Base-by-base conservation (phyloP, 2,797 vertebrate species). In the Chromis chromis region DNA sequence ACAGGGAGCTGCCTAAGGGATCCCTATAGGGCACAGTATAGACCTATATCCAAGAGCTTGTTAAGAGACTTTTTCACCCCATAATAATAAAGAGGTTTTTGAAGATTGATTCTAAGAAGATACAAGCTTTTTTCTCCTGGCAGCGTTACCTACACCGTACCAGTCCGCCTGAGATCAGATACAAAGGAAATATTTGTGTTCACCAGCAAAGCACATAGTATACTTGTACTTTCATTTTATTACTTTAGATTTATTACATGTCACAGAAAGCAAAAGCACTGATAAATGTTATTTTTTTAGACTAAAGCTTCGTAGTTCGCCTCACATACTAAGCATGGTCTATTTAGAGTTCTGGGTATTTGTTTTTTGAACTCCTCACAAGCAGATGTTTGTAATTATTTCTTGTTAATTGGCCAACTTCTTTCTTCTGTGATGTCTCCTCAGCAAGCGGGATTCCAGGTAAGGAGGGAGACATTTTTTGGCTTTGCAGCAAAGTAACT, bases 331-430 rank as follows among this genome's bases (percentile, higher is more conserved):
- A 36, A 70, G 60, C n/a, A 17, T 17, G 22, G 1, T 69, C 2
- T 66, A 14, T 74, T 58, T 33, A 58, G 46, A 77, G 64, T 52
- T 48, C 48, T 42, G 25, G 19, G 13, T 55, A 44, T 81, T 85
- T 86, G 63, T 76, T 82, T n/a, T 83, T 81, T 75, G 40, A 58
- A 36, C 36, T 73, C 70, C 31, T 71, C 74, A 53, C 70, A 79
- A 73, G 66, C 84, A 83, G 79, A 88, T 85, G 84, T 84, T 86
- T 81, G 55, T 74, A 83, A 84, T 90, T 86, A 79, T 73, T 82
- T 73, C 16, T 17, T 76, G 85, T 85, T 88, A 88, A 88, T 92
- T 91, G 68, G 75, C 55, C 63, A 65, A 64, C 63, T 73, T 84
- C 40, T 76, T 40, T 62, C 49, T 39, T 68, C 64, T 78, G 27